phyloP scores from a whole-genome alignment of 2,888 invertebrate species.

The Lasioglossum lativentre region DNA sequence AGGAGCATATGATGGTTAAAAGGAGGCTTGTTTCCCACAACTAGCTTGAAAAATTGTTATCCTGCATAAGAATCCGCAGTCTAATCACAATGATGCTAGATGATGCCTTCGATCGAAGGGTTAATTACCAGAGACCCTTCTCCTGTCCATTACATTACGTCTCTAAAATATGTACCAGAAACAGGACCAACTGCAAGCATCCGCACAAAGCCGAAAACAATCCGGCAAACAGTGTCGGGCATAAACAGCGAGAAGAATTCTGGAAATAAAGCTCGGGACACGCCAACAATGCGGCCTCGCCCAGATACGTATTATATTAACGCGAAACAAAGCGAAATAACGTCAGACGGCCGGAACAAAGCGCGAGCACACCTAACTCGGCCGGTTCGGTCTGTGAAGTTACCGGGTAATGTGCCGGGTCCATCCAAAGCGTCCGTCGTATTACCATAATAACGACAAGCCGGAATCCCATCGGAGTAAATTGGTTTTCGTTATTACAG shows the following conservation, averaged over 20 bases:
- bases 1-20: too few species aligned
- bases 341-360: neutral
- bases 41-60: too few species aligned
- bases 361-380: constrained; percentile 1
- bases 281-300: neutral
- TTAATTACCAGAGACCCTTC: too few species aligned
- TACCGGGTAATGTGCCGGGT: neutral
- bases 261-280: neutral
- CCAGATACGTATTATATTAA: neutral
- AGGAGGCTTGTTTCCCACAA: too few species aligned
- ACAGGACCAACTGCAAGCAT: neutral
- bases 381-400: neutral
- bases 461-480: neutral
- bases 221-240: neutral
- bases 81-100: too few species aligned
- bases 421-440: neutral
- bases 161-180: too few species aligned
- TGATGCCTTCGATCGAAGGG: too few species aligned
- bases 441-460: neutral
- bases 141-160: too few species aligned
- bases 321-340: constrained; percentile 1
- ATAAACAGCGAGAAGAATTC: neutral
- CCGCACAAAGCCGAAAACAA: neutral
- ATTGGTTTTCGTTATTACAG: neutral
- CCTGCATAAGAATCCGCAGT: too few species aligned